Evolutionary conservation across 2,797 vertebrate species (phyloP).

Genomic region (Enteromius anoplus): DNA sequence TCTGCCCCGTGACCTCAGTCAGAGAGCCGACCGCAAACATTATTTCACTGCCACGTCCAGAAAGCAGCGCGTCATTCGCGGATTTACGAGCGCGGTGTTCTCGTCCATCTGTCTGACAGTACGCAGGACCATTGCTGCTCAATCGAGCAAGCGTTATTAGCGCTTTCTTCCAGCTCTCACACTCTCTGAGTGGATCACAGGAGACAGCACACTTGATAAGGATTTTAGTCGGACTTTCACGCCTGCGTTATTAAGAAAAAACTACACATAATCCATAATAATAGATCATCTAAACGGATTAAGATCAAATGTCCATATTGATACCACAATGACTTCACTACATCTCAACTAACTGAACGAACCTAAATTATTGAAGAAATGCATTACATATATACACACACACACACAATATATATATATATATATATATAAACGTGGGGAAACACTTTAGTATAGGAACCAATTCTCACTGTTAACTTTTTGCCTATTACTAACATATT

Average conservation of each 20-base stretch:
- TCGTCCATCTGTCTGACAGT: slow-evolving; percentile 76
- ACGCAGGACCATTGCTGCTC: slow-evolving; percentile 69
- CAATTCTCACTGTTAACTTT: background rate
- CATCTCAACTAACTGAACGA: background rate
- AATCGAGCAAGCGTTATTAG: slow-evolving; percentile 77
- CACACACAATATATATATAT: no score
- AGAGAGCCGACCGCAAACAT: slow-evolving; percentile 61
- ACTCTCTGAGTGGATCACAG: slow-evolving; percentile 65
- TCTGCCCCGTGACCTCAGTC: slow-evolving; percentile 47
- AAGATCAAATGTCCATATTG: background rate
- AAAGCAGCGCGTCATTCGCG: slow-evolving; percentile 39
- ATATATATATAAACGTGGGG: no score
- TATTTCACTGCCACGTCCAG: slow-evolving; percentile 47
- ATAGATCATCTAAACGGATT: background rate
- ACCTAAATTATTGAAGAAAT: background rate
- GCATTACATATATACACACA: no score
- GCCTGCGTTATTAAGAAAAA: background rate
- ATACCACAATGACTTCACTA: background rate
- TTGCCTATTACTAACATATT: no score
- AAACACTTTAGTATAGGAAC: no score
- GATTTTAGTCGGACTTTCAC: background rate
- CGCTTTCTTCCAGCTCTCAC: slow-evolving; percentile 13
- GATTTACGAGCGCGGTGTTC: slow-evolving; percentile 63
- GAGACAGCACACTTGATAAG: background rate
- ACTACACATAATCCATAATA: background rate